Conservation (phyloP, 2,113 vertebrate species). For the Bambusicola thoracicus region DNA sequence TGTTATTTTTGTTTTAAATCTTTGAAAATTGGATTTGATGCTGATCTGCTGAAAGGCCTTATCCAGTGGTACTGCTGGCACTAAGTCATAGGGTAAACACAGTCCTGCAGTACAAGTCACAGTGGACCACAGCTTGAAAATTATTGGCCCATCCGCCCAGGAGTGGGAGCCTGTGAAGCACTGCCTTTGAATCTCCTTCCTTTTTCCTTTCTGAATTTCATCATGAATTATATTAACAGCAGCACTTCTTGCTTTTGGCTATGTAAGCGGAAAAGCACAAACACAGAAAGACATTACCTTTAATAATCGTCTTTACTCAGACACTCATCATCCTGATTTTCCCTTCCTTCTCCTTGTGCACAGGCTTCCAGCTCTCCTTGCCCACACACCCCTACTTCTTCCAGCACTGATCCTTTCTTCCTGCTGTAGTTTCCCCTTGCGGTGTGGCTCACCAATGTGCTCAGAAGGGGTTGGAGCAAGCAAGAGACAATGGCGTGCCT, state of each 20-base stretch:
- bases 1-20: slow-evolving; percentile 49
- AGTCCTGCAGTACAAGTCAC: slow-evolving; percentile 34
- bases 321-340: slow-evolving; percentile 11
- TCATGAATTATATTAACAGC: neutral
- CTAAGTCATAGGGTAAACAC: slow-evolving; percentile 68
- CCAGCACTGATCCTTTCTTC: neutral
- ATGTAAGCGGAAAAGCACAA: neutral
- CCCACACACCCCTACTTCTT: neutral
- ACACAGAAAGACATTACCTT: neutral
- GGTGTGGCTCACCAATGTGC: neutral
- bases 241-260: neutral
- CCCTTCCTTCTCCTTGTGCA: neutral
- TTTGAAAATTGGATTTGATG: slow-evolving; percentile 65
- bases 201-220: slow-evolving; percentile 43
- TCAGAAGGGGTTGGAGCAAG: neutral
- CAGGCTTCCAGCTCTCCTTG: neutral
- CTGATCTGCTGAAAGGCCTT: slow-evolving; percentile 58
- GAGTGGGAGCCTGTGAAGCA: slow-evolving; percentile 7
- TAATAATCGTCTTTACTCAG: neutral
- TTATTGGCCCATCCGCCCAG: slow-evolving; percentile 20
- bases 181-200: slow-evolving; percentile 33
- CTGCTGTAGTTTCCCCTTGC: neutral
- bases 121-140: slow-evolving; percentile 67
- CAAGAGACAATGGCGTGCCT: neutral
- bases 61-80: slow-evolving; percentile 60